phyloP scores from a whole-genome alignment of 35 echinoderm and acorn worm species.

The Holothuria glaberrima region DNA sequence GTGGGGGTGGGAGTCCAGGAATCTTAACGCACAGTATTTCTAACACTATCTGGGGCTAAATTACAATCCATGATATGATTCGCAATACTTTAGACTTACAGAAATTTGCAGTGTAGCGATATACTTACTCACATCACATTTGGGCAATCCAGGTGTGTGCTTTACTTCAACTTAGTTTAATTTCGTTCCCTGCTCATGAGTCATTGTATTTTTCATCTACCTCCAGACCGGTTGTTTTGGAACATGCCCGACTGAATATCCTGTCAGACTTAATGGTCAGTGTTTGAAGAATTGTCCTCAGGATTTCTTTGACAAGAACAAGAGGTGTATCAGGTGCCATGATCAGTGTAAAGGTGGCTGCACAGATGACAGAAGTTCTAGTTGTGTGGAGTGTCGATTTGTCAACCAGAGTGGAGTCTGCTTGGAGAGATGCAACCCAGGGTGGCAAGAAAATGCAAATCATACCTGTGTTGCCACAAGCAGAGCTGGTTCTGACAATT shows the following conservation, averaged over 20 bases:
- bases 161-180: too few species aligned
- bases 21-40: too few species aligned
- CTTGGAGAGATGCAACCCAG: conserved; percentile 30
- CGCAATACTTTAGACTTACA: too few species aligned
- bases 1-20: too few species aligned
- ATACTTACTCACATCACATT: not conserved
- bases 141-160: too few species aligned
- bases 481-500: not conserved
- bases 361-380: conserved; percentile 57
- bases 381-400: conserved; percentile 71
- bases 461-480: not conserved
- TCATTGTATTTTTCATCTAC: not conserved
- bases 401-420: conserved; percentile 67
- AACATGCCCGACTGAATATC: conserved; percentile 45
- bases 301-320: conserved; percentile 8
- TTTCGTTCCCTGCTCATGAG: not conserved
- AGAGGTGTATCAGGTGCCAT: conserved; percentile 64
- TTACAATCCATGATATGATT: too few species aligned
- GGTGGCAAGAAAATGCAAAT: not conserved
- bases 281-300: conserved; percentile 30
- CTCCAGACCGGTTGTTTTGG: conserved; percentile 49
- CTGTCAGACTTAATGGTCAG: not conserved
- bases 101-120: too few species aligned
- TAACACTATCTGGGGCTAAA: too few species aligned
- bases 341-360: conserved; percentile 80